Evolutionary conservation across 2,888 invertebrate species (phyloP), one percentile per base, ranked within the genome.

Genomic region (Julus scanicus): DNA sequence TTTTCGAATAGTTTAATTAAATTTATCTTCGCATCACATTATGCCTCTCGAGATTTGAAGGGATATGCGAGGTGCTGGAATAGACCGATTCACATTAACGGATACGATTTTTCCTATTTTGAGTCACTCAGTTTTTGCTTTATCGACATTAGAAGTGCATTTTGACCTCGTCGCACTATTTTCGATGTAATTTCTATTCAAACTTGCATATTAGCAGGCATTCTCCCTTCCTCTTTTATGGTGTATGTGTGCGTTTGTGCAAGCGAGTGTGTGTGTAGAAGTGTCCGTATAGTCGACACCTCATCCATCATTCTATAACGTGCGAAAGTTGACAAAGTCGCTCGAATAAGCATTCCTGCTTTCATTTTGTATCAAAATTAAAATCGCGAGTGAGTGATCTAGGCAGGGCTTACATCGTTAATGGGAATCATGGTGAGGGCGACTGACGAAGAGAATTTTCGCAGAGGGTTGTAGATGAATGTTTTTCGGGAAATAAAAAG

Each of bases 251-350:
- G 20, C 80, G 11, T 71, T 15, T 63, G 44, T 44, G n/a, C n/a
- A n/a, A 1, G n/a, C 20, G 8, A 5, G 13, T 37, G 37, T 80
- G 80, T 37, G 80, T 80, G 80, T 13, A 29, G 80, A 80, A 80
- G 80, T 80, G 80, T 80, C 80, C 80, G 80, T 80, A 80, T 80
- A 80, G 80, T 80, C 80, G 80, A 80, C 80, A 80, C 80, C 80
- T 80, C 80, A 80, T 80, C 80, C 80, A 80, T 80, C 80, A 80
- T 80, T 80, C 37, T 80, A 29, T 29, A 80, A 80, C 80, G 80
- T 80, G 80, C 80, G 80, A 80, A 80, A 80, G 80, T 80, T 80
- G 80, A 80, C 80, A 80, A 80, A 80, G 80, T 80, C 80, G 80
- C 80, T 80, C 80, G 80, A 80, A 80, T 80, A 37, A 80, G 80